Evolutionary conservation across 2,888 invertebrate species (phyloP), one percentile per base, ranked within the genome.

Genomic region (Drosophila anomalata): DNA sequence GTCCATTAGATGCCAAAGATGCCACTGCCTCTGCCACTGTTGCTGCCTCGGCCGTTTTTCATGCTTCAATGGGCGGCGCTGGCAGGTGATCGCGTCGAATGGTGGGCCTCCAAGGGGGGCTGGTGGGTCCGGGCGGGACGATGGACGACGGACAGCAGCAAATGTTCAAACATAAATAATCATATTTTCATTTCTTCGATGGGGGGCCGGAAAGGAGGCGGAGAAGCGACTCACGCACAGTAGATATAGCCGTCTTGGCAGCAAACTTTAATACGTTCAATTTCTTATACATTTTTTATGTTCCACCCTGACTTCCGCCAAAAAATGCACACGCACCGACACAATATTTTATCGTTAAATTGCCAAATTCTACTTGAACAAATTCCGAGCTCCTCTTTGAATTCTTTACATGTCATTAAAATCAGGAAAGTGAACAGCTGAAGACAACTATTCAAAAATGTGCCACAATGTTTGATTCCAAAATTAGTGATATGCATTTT

Each of bases 121-220:
- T 36, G 39, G 20, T 36, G 57, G 42, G 52, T 24, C 14, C 51
- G 46, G 42, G 51, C 9, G 22, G 48, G 60, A 42, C 36, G 20
- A 20, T 42, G 44, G 48, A 54, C 57, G 76, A 77, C 73, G 75
- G 87, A 87, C 80, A 79, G 87, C 86, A 79, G 75, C 85, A 87
- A 87, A 85, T 85, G 87, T 77, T 85, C 71, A 76, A 78, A 80
- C 87, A 85, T 85, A 85, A 87, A 87, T 85, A 85, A 78, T 85
- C 75, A 72, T 62, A 68, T 33, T 62, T 67, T 48, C 56, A 52
- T 60, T 52, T 59, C 39, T 47, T 46, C 22, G 51, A 55, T 7
- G 41, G 8, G 41, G 41, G 14, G n/a, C 4, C 2, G 9, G 8
- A 8, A n/a, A 14, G 14, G 67, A 50, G 58, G 56, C 57, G 42